These are phyloP conservation scores for Norana najaformis DNA, from an alignment of 2,888 invertebrate genomes.

Conservation along the genomic window DNA sequence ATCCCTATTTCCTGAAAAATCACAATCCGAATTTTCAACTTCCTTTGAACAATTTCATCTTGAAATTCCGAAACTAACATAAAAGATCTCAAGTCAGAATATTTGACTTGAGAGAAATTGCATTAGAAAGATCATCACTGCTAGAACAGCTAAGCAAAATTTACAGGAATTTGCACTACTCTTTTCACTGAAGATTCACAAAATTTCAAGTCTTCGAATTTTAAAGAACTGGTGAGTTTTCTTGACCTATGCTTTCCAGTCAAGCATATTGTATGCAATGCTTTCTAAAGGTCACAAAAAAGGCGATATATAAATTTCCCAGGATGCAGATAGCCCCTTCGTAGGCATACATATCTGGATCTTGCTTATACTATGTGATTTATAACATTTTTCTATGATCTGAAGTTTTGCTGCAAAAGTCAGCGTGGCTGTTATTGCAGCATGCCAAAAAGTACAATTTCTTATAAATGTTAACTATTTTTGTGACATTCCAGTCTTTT, in stretches of 20 bases:
- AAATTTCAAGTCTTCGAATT: not conserved
- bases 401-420: not conserved
- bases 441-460: not conserved
- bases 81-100: not conserved
- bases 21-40: too few species aligned
- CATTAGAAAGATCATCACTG: too few species aligned
- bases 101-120: too few species aligned
- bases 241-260: too few species aligned
- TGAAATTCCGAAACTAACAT: not conserved
- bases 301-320: too few species aligned
- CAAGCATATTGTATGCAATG: too few species aligned
- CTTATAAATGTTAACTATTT: not conserved
- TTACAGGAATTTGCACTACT: too few species aligned
- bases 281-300: too few species aligned
- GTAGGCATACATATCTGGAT: not conserved
- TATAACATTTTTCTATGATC: not conserved
- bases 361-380: not conserved
- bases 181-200: not conserved
- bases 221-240: not conserved
- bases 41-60: not conserved
- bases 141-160: too few species aligned
- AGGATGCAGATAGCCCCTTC: not conserved
- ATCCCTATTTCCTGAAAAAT: too few species aligned
- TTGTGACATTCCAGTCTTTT: conserved; percentile 1
- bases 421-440: not conserved